Conservation (phyloP, 2,113 vertebrate species). For the Penelope pileata region DNA sequence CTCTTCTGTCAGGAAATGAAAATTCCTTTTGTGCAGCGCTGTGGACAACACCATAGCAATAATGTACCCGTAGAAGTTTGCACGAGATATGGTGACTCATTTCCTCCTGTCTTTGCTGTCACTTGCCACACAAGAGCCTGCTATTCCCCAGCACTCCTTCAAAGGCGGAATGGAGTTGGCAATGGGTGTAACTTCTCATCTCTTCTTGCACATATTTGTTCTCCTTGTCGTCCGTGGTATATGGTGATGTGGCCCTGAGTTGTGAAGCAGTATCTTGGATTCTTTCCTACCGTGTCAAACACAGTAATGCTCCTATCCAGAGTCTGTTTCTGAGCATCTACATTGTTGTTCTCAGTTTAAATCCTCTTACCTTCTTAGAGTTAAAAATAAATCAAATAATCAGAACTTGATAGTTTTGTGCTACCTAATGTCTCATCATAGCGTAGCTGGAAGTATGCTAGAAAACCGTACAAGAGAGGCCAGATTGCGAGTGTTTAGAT, state of each 20-base stretch:
- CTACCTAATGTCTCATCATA: not conserved
- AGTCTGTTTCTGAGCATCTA: not conserved
- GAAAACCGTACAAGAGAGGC: not conserved
- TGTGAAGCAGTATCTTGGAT: not conserved
- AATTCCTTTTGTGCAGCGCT: not conserved
- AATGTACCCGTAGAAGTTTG: fast-evolving
- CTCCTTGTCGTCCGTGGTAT: not conserved
- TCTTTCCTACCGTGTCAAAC: not conserved
- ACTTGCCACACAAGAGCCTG: not conserved
- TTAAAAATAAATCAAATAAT: not conserved
- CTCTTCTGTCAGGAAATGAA: not conserved
- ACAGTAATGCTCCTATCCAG: not conserved
- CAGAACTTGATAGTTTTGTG: not conserved
- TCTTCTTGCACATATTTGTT: not conserved
- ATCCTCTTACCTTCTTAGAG: not conserved
- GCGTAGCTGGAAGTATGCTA: not conserved
- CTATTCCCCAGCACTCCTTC: not conserved
- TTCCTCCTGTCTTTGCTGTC: not conserved
- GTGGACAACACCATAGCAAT: not conserved
- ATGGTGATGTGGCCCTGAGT: not conserved
- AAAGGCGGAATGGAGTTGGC: not conserved
- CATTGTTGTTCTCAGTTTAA: not conserved
- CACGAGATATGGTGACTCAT: not conserved
- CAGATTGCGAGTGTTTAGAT: not conserved
- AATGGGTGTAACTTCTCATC: not conserved